Conservation (phyloP, 2,113 vertebrate species). For the Pseudopipra pipra region DNA sequence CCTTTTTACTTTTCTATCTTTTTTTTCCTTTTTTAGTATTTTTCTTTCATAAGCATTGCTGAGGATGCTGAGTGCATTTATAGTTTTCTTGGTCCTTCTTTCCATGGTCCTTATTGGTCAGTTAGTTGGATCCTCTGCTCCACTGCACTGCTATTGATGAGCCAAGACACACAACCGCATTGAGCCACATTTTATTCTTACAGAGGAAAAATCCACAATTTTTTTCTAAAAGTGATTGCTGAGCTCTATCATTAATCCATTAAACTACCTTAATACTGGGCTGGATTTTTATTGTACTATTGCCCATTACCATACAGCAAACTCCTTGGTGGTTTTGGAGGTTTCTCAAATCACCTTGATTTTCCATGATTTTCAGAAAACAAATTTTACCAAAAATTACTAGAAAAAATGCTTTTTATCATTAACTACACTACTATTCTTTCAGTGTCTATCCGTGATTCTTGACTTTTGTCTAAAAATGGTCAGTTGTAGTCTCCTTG, state of each 20-base stretch:
- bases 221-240: not conserved
- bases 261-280: not conserved
- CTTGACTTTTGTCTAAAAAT: not conserved
- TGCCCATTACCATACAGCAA: not conserved
- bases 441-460: not conserved
- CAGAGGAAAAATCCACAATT: not conserved
- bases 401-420: not conserved
- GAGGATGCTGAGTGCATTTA: not conserved
- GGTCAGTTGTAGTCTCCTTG: not conserved
- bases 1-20: rapidly evolving
- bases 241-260: not conserved
- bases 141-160: rapidly evolving
- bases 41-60: rapidly evolving
- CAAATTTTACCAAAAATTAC: not conserved
- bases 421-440: not conserved
- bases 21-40: too few relatives aligned
- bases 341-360: not conserved
- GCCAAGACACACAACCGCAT: rapidly evolving
- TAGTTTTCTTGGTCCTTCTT: not conserved
- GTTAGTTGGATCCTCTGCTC: not conserved
- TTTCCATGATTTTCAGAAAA: not conserved
- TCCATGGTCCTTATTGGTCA: not conserved
- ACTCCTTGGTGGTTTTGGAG: not conserved
- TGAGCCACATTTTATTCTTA: not conserved
- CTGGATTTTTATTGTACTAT: not conserved